Percentiles rank a stretch among this genome's conserved stretches.
Evolutionary conservation across 2,113 vertebrate genomes (phyloP).

Genomic region (Falcunculus frontatus): DNA sequence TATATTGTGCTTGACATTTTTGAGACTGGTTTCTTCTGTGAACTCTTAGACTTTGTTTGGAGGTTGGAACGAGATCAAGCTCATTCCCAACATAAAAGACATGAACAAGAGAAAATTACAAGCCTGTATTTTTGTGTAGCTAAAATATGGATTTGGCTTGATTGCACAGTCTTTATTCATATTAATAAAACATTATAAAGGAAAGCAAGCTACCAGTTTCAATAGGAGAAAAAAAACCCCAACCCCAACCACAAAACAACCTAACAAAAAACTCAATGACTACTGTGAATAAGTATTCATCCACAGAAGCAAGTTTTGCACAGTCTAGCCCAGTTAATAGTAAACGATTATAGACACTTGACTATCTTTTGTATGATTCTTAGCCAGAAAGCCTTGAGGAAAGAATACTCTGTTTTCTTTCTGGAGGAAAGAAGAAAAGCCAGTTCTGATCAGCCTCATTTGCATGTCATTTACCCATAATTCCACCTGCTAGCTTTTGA

Average conservation of each 20-base stretch:
- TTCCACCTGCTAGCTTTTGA: slow-evolving; percentile 22
- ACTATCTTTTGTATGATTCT: slow-evolving; percentile 24
- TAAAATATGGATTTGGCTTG: neutral
- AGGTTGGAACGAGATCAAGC: neutral
- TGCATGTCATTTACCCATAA: slow-evolving; percentile 42
- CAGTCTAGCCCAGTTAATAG: slow-evolving; percentile 20
- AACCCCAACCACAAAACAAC: neutral
- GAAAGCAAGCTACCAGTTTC: neutral
- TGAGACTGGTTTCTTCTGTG: neutral
- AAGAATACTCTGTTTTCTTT: neutral
- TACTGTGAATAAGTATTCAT: slow-evolving; percentile 20
- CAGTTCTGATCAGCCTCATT: slow-evolving; percentile 10
- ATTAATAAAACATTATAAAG: neutral
- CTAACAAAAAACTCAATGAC: neutral
- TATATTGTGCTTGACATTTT: neutral
- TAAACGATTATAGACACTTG: neutral
- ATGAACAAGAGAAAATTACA: neutral
- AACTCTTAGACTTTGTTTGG: neutral
- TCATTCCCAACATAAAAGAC: neutral
- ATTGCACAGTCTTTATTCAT: neutral
- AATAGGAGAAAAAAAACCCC: neutral
- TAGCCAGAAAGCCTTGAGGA: slow-evolving; percentile 29
- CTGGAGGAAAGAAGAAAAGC: slow-evolving; percentile 6
- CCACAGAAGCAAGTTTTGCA: slow-evolving; percentile 5
- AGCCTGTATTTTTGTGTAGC: neutral